These are phyloP conservation scores for Leptoclinus maculatus DNA, from an alignment of 2,797 vertebrate species.

Conservation along the genomic window DNA sequence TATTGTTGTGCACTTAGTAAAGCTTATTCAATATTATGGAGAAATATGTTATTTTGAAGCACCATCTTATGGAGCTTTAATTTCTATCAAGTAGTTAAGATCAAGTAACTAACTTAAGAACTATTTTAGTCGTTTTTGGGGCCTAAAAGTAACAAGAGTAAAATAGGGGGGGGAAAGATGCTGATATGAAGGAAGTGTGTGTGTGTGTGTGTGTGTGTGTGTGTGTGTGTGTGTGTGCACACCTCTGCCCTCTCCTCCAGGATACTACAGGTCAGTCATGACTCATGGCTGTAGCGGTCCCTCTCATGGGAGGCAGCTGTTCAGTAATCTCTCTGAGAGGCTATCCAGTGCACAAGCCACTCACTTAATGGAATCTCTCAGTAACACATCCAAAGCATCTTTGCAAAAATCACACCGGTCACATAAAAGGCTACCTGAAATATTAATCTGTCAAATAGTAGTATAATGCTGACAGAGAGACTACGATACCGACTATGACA, in stretches of 20 bases:
- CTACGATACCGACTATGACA: constrained; percentile 1
- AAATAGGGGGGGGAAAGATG: not conserved
- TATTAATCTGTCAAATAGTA: constrained; percentile 35
- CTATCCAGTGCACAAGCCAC: constrained; percentile 59
- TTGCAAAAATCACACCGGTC: constrained; percentile 57
- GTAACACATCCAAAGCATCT: constrained; percentile 69
- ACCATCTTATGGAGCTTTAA: not conserved
- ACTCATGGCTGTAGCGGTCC: constrained; percentile 66
- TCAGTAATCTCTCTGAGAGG: constrained; percentile 83
- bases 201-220: not conserved
- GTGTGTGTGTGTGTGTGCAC: constrained; percentile 28
- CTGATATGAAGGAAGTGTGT: constrained; percentile 8
- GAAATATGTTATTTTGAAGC: not conserved
- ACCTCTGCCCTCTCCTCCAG: constrained; percentile 49
- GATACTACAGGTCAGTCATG: constrained; percentile 66
- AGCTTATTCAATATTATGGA: not conserved
- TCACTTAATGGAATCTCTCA: constrained; percentile 79
- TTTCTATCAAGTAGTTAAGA: not conserved
- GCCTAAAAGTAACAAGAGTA: not conserved
- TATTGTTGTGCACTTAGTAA: not conserved
- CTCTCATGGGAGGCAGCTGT: constrained; percentile 73
- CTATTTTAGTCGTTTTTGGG: not conserved
- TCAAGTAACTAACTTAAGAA: not conserved
- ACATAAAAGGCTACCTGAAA: constrained; percentile 37
- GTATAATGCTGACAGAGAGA: constrained; percentile 31